phyloP scores from a whole-genome alignment of 2,113 vertebrate species.

The Microtus oregoni region DNA sequence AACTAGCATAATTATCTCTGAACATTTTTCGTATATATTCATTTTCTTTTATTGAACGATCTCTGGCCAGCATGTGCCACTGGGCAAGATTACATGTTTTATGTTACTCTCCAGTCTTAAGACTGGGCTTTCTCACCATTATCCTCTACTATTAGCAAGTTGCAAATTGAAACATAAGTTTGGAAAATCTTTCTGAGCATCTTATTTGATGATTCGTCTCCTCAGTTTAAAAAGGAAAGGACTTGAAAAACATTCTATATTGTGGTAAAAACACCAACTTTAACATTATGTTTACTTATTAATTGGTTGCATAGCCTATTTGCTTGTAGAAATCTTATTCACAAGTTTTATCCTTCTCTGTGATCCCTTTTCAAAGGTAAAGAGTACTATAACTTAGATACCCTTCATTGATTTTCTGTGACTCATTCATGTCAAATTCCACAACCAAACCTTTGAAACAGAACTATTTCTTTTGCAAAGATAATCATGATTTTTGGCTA shows the following conservation, averaged over 20 bases:
- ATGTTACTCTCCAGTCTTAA: conserved; percentile 30
- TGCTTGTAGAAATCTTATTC: conserved; percentile 43
- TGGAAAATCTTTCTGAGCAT: conserved; percentile 51
- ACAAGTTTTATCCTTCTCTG: not conserved
- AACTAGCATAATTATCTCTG: conserved; percentile 81
- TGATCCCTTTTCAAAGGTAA: not conserved
- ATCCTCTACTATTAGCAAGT: conserved; percentile 51
- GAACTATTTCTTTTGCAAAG: not conserved
- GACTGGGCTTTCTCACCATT: not conserved
- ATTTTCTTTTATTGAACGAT: conserved; percentile 72
- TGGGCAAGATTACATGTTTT: conserved; percentile 38
- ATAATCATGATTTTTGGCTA: not conserved
- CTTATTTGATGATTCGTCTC: conserved; percentile 41
- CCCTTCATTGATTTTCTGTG: not conserved
- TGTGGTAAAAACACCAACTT: not conserved
- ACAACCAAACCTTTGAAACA: not conserved
- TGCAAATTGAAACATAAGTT: conserved; percentile 72
- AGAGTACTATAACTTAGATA: not conserved
- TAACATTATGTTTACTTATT: not conserved
- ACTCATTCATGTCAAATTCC: not conserved
- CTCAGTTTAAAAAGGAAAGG: conserved; percentile 51
- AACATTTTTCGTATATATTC: conserved; percentile 70
- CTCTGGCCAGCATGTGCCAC: conserved; percentile 39
- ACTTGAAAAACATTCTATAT: not conserved
- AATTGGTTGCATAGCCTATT: conserved; percentile 7